Percentiles rank a stretch among this genome's conserved stretches.
phyloP scores from a whole-genome alignment of 2,888 invertebrate species.

The Notocelia uddmanniana region DNA sequence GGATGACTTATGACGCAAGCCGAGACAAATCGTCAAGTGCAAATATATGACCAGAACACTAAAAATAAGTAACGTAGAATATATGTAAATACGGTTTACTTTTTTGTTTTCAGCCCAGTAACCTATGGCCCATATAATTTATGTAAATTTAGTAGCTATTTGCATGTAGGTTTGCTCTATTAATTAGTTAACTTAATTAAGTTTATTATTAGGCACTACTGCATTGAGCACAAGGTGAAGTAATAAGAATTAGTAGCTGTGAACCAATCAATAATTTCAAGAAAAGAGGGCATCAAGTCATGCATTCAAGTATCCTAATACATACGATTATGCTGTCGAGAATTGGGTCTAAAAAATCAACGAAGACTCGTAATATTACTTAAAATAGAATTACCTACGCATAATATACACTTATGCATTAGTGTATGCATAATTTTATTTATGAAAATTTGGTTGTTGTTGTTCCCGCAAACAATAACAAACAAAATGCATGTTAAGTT shows the following conservation, averaged over 20 bases:
- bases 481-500: neutral
- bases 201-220: neutral
- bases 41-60: too few species aligned
- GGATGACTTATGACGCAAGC: too few species aligned
- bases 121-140: neutral
- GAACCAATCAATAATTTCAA: neutral
- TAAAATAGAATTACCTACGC: too few species aligned
- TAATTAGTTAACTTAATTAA: neutral
- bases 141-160: neutral
- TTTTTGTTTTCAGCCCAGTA: neutral
- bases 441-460: too few species aligned
- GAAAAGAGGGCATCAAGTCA: neutral
- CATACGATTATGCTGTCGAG: neutral
- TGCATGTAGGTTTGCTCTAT: neutral
- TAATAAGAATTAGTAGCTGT: too few species aligned
- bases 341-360: too few species aligned
- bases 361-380: too few species aligned
- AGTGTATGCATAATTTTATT: neutral
- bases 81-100: too few species aligned
- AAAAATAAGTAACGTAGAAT: too few species aligned
- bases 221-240: neutral
- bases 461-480: too few species aligned
- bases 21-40: too few species aligned
- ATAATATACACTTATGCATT: too few species aligned
- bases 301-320: neutral